Base-by-base conservation (phyloP, 1,140 invertebrate species). In the Chelonus insularis region DNA sequence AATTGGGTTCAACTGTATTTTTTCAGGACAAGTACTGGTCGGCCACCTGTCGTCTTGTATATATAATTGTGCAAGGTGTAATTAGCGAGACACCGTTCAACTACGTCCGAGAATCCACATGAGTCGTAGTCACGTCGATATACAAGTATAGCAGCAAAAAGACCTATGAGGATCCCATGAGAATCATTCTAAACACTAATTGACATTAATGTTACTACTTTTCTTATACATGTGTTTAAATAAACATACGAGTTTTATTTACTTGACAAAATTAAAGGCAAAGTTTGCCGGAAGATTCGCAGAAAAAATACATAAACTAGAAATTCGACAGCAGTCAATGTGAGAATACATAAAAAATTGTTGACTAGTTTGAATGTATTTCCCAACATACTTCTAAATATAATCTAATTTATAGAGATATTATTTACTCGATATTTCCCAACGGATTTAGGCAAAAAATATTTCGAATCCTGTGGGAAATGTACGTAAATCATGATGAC, bases 41-140 rank as follows among this genome's bases (percentile, higher is more conserved):
- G 64, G 65, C 67, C 70, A 73, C 71, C 71, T 73, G 71, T 72
- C 68, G 62, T 45, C 65, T 57, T 61, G 52, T 29, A 29, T 29
- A 64, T 51, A 63, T 72, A 72, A 72, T 73, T 64, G 66, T 63
- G 20, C 63, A 60, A 63, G 67, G 57, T 68, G 64, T 70, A 73
- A 73, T 73, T 73, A 73, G 69, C 71, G 61, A 70, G 70, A 48
- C 61, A 45, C 47, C 61, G 68, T 66, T 71, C 71, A 68, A 57
- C 57, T 36, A 58, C 58, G 43, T 52, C 55, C 56, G 60, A 61
- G 56, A 60, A 37, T 45, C 48, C 45, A 41, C 18, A 16, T 39
- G 57, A 50, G 25, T 29, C 25, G 25, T 29, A 29, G 25, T 29
- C 25, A 29, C 25, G 25, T 29, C 25, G 3, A 4, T 7, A 7